Base-by-base conservation (phyloP, 2,113 vertebrate species). In the Tragelaphus imberbis region DNA sequence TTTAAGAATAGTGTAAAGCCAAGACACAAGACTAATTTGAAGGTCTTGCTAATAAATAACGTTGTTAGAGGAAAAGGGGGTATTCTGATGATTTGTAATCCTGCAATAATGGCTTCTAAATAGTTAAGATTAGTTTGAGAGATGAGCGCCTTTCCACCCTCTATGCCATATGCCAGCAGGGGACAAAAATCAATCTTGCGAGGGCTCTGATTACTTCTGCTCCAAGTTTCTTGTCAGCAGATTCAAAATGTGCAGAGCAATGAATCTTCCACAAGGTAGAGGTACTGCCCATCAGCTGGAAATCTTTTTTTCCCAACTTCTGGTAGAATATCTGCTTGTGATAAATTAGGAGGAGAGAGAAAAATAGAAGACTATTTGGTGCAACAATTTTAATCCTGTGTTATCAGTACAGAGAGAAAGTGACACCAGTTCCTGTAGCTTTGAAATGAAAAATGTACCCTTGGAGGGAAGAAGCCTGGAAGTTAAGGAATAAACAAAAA, bases 201-300 rank as follows among this genome's bases (percentile, higher is more conserved):
- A 98, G 98, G 95, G 97, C 98, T 98, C 98, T 98, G 99, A 99
- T 99, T 99, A 98, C 98, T 98, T 99, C 98, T 98, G 97, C 98
- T 97, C 97, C 98, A 98, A 98, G 98, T 99, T 99, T 98, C 98
- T 99, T 98, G 99, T 99, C 99, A 99, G 99, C 98, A 99, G 98
- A 99, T 99, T 99, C 99, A 99, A 98, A 99, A 98, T 98, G 98
- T 98, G 98, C 98, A 98, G 90, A 97, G 97, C 98, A 98, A 99
- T 99, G 98, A 99, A 99, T 99, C 99, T 99, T 98, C 98, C 96
- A 97, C 97, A 98, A 98, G 98, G 98, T 98, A 98, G 98, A 98
- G 97, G 98, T 96, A 93, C 97, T 98, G 98, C 98, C 98, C 98
- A 97, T 98, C 98, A 98, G 97, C 97, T 95, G 94, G 95, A 97